A percentile compares a stretch with the other conserved stretches of the same genome.
Evolutionary conservation across 2,113 vertebrate species (phyloP).

Genomic region (Myocastor coypus): DNA sequence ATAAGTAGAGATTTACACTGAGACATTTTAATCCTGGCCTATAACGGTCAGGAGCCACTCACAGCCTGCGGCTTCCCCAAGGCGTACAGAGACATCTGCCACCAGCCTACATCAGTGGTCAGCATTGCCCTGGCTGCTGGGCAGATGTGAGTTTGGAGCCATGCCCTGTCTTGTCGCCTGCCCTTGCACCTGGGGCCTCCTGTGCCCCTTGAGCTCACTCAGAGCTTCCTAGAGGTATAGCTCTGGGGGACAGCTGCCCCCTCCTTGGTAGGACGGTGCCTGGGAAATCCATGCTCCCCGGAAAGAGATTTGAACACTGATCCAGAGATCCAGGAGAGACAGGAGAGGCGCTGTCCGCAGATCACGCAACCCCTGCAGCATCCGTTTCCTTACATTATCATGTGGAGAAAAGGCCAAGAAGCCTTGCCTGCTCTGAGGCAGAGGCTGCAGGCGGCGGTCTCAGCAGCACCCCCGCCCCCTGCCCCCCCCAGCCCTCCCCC

Average conservation of each 20-base stretch:
- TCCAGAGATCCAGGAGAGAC: background rate
- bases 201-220: fast-evolving
- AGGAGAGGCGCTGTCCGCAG: background rate
- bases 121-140: fast-evolving
- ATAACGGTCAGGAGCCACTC: no score
- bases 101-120: background rate
- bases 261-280: background rate
- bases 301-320: background rate
- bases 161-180: no score
- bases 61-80: background rate
- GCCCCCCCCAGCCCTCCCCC: no score
- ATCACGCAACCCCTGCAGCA: background rate
- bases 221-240: background rate
- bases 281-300: background rate
- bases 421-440: background rate
- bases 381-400: background rate
- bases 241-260: background rate
- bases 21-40: background rate
- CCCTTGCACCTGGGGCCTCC: background rate
- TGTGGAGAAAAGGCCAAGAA: background rate
- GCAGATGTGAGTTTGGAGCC: background rate
- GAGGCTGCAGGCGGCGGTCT: background rate
- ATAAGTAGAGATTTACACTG: background rate
- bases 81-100: background rate
- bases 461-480: no score